A percentile compares a stretch with the other conserved stretches of the same genome.
phyloP scores from a whole-genome alignment of 2,797 vertebrate genomes.

The Squalus acanthias region DNA sequence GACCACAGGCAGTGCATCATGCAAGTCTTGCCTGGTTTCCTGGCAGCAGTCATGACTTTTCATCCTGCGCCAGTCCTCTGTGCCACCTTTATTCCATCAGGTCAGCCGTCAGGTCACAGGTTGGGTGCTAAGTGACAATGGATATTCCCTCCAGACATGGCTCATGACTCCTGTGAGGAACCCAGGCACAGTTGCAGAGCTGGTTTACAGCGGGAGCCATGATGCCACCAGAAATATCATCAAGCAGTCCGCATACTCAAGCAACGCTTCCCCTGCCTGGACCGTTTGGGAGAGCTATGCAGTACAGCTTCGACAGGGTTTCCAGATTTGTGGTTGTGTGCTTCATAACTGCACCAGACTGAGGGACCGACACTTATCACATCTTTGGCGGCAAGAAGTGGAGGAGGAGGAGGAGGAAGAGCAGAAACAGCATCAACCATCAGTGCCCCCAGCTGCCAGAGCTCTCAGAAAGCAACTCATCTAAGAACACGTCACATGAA shows the following conservation, averaged over 20 bases:
- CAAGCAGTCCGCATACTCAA: no score
- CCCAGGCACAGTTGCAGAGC: no score
- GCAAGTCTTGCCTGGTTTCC: not conserved
- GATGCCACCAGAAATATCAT: no score
- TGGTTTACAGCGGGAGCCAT: no score
- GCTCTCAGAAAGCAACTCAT: not conserved
- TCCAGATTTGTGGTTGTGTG: no score
- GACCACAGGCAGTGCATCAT: not conserved
- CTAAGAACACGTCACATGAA: not conserved
- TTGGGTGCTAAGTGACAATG: no score
- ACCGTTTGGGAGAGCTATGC: no score
- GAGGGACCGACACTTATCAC: not conserved
- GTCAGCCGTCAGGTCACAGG: not conserved
- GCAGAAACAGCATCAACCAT: not conserved
- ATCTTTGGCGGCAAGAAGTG: not conserved
- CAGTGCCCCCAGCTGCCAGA: not conserved
- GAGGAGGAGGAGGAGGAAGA: not conserved
- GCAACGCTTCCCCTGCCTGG: no score
- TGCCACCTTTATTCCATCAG: not conserved
- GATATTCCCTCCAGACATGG: no score
- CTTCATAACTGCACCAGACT: not conserved
- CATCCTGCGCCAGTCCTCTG: not conserved
- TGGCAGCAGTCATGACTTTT: not conserved
- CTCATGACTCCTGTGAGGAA: no score
- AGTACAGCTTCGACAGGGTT: no score